phyloP scores from a whole-genome alignment of 2,888 invertebrate species.

The Rotaria sp. region DNA sequence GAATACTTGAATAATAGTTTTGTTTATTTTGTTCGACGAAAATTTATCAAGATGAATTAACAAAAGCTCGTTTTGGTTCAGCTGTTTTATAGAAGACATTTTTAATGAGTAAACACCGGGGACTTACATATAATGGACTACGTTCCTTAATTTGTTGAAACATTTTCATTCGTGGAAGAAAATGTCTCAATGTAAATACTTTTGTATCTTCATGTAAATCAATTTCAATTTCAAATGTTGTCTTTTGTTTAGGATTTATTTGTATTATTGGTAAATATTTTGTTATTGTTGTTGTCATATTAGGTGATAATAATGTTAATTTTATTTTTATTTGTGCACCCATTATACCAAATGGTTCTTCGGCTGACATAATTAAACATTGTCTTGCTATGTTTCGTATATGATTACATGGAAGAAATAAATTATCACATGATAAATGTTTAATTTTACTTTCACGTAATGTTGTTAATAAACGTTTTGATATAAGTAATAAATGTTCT shows the following conservation, averaged over 20 bases:
- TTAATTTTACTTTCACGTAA: constrained; percentile 11
- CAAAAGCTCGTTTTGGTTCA: background rate
- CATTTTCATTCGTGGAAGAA: constrained; percentile 15
- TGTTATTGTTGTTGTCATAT: background rate
- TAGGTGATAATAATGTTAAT: background rate
- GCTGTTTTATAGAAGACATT: background rate
- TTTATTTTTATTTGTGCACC: background rate
- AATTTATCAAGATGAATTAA: background rate
- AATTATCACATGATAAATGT: background rate
- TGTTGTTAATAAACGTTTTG: background rate
- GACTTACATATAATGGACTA: constrained; percentile 8
- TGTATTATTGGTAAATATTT: background rate
- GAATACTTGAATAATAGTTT: background rate
- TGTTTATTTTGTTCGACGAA: too few species aligned
- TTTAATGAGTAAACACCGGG: background rate
- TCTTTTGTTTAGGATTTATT: background rate
- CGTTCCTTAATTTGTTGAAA: background rate
- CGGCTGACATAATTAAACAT: constrained; percentile 5
- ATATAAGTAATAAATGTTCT: background rate
- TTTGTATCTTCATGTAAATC: background rate
- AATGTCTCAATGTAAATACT: background rate
- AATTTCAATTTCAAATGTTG: background rate
- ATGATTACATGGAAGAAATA: constrained; percentile 8
- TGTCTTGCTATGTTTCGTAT: background rate
- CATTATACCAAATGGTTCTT: constrained; percentile 17